Evolutionary conservation across 2,888 invertebrate species (phyloP).

Genomic region (Platynereis dumerilii): DNA sequence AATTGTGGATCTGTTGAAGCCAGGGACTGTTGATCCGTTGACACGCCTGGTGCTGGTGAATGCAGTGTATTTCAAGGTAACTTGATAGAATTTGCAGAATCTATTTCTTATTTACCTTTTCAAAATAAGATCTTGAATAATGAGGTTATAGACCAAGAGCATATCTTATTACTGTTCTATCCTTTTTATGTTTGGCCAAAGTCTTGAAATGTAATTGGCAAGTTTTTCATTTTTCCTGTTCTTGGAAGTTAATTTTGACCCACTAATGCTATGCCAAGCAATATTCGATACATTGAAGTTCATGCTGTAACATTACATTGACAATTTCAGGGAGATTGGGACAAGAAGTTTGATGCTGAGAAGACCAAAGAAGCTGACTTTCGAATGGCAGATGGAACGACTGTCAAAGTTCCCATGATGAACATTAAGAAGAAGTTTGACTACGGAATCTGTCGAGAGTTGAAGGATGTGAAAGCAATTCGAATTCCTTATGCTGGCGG

Average conservation of each 20-base stretch:
- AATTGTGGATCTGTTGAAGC: neutral
- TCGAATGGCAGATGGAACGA: neutral
- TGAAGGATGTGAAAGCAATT: conserved; percentile 75
- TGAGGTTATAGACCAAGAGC: too few species aligned
- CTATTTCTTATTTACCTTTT: too few species aligned
- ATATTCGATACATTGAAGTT: too few species aligned
- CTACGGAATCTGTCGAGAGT: conserved; percentile 63
- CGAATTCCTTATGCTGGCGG: conserved; percentile 72
- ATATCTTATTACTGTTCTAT: too few species aligned
- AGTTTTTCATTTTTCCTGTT: too few species aligned
- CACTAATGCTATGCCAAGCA: too few species aligned
- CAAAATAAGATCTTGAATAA: too few species aligned
- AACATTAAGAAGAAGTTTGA: conserved; percentile 2
- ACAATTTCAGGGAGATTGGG: conserved; percentile 14
- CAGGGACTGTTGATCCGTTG: neutral
- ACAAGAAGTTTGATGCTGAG: conserved; percentile 4
- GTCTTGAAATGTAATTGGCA: too few species aligned
- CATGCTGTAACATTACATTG: too few species aligned
- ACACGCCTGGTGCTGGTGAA: conserved; percentile 4
- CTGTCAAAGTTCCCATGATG: conserved; percentile 12
- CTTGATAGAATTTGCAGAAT: too few species aligned
- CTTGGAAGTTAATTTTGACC: too few species aligned
- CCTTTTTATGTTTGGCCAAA: too few species aligned
- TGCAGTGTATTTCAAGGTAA: conserved; percentile 11
- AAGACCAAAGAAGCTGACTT: conserved; percentile 8